Evolutionary conservation across 2,113 vertebrate species (phyloP).

Genomic region (Lampris megalopsis): DNA sequence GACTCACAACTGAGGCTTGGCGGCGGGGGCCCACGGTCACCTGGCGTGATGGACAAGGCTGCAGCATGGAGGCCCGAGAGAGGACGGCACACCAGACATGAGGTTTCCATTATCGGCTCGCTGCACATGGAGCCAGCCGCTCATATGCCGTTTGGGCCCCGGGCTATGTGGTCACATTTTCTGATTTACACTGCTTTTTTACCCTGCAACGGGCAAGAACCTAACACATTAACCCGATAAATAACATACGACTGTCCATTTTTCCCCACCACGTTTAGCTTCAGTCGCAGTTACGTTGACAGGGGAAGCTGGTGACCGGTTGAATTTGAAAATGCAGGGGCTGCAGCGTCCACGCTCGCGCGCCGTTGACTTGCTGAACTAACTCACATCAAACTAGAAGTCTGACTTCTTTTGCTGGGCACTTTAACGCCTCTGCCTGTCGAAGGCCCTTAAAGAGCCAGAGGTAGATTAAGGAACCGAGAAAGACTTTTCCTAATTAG

Average conservation of each 20-base stretch:
- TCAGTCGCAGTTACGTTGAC: no score
- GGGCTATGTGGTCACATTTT: conserved; percentile 63
- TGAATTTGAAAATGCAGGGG: no score
- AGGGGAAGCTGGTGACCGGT: no score
- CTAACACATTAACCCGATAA: conserved; percentile 40
- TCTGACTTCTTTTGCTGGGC: neutral
- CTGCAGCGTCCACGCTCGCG: no score
- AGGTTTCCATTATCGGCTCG: conserved; percentile 66
- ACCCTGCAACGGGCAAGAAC: conserved; percentile 29
- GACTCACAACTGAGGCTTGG: conserved; percentile 43
- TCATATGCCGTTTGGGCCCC: conserved; percentile 52
- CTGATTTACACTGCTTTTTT: conserved; percentile 50
- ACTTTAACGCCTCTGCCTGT: no score
- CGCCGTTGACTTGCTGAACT: neutral
- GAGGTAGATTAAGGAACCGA: no score
- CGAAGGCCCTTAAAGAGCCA: no score
- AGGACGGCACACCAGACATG: conserved; percentile 51
- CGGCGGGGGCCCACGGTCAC: conserved; percentile 48
- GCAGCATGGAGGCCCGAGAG: conserved; percentile 7
- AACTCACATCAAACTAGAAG: conserved; percentile 14
- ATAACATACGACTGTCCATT: conserved; percentile 15
- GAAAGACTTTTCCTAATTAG: no score
- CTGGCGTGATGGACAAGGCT: conserved; percentile 33
- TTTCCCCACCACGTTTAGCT: no score
- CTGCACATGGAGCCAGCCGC: conserved; percentile 43